A percentile compares a stretch with the other conserved stretches of the same genome.
These are phyloP conservation scores for Epizoanthus illoricatus DNA, from an alignment of 92 coral and sea anemone species.

Conservation along the genomic window DNA sequence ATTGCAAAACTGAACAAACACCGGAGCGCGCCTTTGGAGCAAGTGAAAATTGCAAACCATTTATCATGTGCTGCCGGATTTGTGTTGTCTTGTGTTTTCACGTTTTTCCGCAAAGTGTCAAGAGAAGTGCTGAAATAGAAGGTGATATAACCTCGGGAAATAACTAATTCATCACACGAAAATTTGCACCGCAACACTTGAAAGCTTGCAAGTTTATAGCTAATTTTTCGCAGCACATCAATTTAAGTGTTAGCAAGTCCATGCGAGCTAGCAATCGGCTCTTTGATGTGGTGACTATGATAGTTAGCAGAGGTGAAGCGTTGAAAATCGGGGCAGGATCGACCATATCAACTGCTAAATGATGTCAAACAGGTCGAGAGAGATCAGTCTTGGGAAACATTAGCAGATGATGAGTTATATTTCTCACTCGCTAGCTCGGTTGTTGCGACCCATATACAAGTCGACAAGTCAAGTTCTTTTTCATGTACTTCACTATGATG, in stretches of 20 bases:
- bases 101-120: conserved; percentile 23
- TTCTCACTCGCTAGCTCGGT: neutral
- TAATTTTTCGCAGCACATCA: conserved; percentile 1
- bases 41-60: conserved; percentile 1
- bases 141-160: neutral
- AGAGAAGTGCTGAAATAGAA: neutral
- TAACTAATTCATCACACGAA: neutral
- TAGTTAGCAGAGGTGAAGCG: neutral
- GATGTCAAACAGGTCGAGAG: neutral
- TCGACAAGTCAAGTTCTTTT: too few relatives aligned
- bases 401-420: neutral
- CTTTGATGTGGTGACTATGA: conserved; percentile 1
- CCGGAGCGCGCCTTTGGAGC: neutral
- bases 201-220: neutral
- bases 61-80: conserved; percentile 32
- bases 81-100: conserved; percentile 29
- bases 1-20: neutral
- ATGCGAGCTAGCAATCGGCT: neutral
- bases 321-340: neutral
- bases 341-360: neutral
- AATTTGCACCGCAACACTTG: neutral
- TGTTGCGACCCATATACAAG: neutral
- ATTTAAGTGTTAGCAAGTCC: neutral
- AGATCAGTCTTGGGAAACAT: neutral
- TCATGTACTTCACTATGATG: too few relatives aligned